Base-by-base conservation (phyloP, 2,888 invertebrate species). In the Chaetogeoica ovagalla region DNA sequence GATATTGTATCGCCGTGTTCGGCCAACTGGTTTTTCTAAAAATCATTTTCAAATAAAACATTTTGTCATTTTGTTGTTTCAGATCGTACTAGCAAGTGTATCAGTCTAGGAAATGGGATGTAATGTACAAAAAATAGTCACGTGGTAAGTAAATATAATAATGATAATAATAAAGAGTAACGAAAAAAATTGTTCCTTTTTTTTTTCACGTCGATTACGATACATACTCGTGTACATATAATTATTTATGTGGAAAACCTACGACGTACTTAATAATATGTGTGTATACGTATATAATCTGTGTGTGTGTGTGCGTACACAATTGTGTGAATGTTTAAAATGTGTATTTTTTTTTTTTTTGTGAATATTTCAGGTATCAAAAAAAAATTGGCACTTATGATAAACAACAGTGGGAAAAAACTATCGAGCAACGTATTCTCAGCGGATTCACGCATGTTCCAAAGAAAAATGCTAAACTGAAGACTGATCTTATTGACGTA, bases 391-490 rank as follows among this genome's bases (percentile, higher is more conserved):
- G 97, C 85, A 94, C 94, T 43, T 97, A 97, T 88, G 97, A 98
- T 88, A 97, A 97, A 86, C 96, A 97, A 85, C 92, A 94, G 90
- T 98, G 97, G 97, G 98, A 98, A 87, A 94, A 94, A 84, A 95
- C 94, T 85, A 93, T 97, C 84, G 97, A 98, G 86, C 94, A 95
- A 86, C 91, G 94, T 85, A 94, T 96, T 85, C 89, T 95, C 76
- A 91, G 93, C 88, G 95, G 94, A 83, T 91, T 95, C 77, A 91
- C 92, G 82, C 93, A 95, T 86, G 90, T 93, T 81, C 91, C 93
- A 63, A 91, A 92, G 86, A 92, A 93, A 87, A 91, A 91, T 82
- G 91, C 93, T 30, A 93, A 92, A 85, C 89, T 94, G 17, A 95
- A 96, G 86, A 94, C 95, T 21, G 96, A 97, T 85, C 91, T 96